Conservation (phyloP, 2,113 vertebrate genomes). For the Melierax canorus region DNA sequence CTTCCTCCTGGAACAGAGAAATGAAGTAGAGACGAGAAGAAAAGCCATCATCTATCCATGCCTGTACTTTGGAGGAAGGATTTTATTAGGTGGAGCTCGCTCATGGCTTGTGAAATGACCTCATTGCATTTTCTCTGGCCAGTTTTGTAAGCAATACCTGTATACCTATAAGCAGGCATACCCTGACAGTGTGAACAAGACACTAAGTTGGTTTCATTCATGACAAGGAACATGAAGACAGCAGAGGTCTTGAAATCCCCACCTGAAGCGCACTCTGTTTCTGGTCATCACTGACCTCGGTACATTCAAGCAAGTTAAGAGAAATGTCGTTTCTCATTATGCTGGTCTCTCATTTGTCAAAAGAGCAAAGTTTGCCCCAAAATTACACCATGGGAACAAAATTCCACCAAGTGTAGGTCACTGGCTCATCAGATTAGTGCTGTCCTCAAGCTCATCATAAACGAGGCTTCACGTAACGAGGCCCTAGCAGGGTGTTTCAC, state of each 20-base stretch:
- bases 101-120: background rate
- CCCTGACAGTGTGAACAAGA: background rate
- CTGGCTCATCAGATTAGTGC: background rate
- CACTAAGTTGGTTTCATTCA: background rate
- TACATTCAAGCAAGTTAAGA: background rate
- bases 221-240: background rate
- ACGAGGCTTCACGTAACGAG: background rate
- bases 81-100: background rate
- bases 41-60: background rate
- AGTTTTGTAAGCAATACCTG: background rate
- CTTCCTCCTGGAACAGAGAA: background rate
- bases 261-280: background rate
- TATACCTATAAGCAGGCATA: background rate
- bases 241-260: background rate
- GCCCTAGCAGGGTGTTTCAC: background rate
- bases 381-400: background rate
- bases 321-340: background rate
- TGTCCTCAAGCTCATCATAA: background rate
- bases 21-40: background rate
- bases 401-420: background rate
- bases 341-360: background rate
- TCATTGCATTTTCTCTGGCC: background rate
- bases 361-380: background rate
- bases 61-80: background rate
- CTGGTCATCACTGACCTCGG: background rate